Base-by-base conservation (phyloP, 2,888 invertebrate genomes). In the Erebia ligea region DNA sequence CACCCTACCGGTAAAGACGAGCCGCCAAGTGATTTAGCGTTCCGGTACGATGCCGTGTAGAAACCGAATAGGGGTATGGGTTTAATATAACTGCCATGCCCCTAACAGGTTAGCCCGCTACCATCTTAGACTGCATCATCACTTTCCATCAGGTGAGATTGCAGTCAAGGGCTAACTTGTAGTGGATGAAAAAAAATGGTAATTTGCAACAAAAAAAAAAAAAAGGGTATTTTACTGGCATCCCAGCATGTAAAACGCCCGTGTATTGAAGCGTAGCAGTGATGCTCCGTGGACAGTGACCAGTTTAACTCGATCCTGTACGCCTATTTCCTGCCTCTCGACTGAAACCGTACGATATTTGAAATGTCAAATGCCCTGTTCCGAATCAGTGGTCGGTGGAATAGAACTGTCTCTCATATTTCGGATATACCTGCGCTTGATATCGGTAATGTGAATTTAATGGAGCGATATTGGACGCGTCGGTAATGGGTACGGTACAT, bases 281-380 rank as follows among this genome's bases (percentile, higher is more conserved):
- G 48, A 64, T 54, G 64, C 17, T 52, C 64, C 10, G 40, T 19
- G 64, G 48, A 64, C 64, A 54, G 52, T 64, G 52, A n/a, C 64
- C 64, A 54, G 64, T 54, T 64, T 54, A 52, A 54, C 52, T 64
- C 54, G 64, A 64, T 64, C 64, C 54, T 64, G 54, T 54, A 64
- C 64, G 64, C 64, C 64, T 64, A 64, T 64, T 64, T 64, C 64
- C 52, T 40, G 52, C 64, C 52, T 54, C 40, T 15, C 52, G 13
- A 64, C 64, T 64, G 50, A 64, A 64, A 64, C 64, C 52, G 40
- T 52, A 64, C 64, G 52, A 64, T 64, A 62, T 62, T 62, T 62
- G 62, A 62, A 62, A 62, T 62, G 62, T 62, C 62, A 48, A 62
- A 62, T 19, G 62, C 45, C 48, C 62, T 5, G 64, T 64, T 66